Conservation (phyloP, 2,113 vertebrate species). For the Mobula hypostoma region DNA sequence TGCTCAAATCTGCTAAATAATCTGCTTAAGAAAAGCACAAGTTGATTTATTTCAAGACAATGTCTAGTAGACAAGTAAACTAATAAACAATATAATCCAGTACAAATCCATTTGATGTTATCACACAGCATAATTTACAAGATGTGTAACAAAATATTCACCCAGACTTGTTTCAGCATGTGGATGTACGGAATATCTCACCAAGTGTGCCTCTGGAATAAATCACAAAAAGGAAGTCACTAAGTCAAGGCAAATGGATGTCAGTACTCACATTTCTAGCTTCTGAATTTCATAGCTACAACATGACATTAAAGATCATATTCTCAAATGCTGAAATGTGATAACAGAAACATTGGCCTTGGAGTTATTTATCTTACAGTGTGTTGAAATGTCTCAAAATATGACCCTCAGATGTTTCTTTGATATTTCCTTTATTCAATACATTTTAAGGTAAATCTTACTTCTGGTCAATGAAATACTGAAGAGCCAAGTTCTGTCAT, state of each 20-base stretch:
- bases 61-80: neutral
- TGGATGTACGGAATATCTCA: neutral
- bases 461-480: neutral
- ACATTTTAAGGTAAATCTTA: neutral
- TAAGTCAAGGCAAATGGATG: conserved; percentile 36
- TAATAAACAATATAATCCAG: neutral
- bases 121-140: neutral
- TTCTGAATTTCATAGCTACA: conserved; percentile 22
- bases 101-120: neutral
- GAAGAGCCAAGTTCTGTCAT: neutral
- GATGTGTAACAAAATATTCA: neutral
- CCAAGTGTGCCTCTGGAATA: neutral
- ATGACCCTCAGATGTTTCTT: conserved; percentile 29
- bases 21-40: neutral
- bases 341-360: conserved; percentile 17
- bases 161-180: neutral
- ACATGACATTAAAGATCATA: conserved; percentile 9
- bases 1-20: neutral
- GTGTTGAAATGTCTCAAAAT: conserved; percentile 29
- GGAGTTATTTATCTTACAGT: conserved; percentile 17
- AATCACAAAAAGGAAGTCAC: conserved; percentile 23
- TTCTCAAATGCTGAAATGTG: conserved; percentile 17
- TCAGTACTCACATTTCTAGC: conserved; percentile 33
- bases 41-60: neutral
- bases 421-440: conserved; percentile 25